These are phyloP conservation scores for Gouania willdenowi DNA, from an alignment of 2,797 vertebrate species.

Conservation along the genomic window DNA sequence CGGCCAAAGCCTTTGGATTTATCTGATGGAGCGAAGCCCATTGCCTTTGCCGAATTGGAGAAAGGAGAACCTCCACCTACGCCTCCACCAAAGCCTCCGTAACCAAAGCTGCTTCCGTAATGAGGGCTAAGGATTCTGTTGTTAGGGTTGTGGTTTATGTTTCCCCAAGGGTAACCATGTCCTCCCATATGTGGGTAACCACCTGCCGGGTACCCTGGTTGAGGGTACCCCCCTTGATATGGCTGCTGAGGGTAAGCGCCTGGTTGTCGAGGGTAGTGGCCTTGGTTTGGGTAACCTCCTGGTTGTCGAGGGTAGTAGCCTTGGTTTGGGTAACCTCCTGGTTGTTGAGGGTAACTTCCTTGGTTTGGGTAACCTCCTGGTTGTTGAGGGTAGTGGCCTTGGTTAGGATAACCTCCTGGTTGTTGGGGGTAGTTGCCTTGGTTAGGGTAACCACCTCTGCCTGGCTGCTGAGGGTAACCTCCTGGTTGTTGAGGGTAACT, in stretches of 20 bases:
- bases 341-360: slow-evolving; percentile 2
- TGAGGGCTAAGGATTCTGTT: slow-evolving; percentile 69
- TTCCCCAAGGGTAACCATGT: slow-evolving; percentile 19
- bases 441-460: not conserved
- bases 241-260: slow-evolving; percentile 30
- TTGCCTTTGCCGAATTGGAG: slow-evolving; percentile 48
- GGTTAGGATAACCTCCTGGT: not conserved
- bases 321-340: not conserved
- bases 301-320: not conserved
- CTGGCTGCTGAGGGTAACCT: not conserved
- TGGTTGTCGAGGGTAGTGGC: slow-evolving; percentile 3
- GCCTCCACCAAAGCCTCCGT: slow-evolving; percentile 27
- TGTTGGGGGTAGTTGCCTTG: not conserved
- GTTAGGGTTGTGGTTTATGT: slow-evolving; percentile 70
- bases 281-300: slow-evolving; percentile 1
- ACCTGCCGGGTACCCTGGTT: not conserved
- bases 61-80: slow-evolving; percentile 67
- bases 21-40: slow-evolving; percentile 48
- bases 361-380: not conserved
- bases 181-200: too few species aligned
- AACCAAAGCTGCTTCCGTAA: slow-evolving; percentile 58
- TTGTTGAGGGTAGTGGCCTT: not conserved
- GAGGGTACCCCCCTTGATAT: slow-evolving; percentile 3
- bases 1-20: slow-evolving; percentile 63
- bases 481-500: not conserved